Base-by-base conservation (phyloP, 2,888 invertebrate species). In the Ophioninae sp. region DNA sequence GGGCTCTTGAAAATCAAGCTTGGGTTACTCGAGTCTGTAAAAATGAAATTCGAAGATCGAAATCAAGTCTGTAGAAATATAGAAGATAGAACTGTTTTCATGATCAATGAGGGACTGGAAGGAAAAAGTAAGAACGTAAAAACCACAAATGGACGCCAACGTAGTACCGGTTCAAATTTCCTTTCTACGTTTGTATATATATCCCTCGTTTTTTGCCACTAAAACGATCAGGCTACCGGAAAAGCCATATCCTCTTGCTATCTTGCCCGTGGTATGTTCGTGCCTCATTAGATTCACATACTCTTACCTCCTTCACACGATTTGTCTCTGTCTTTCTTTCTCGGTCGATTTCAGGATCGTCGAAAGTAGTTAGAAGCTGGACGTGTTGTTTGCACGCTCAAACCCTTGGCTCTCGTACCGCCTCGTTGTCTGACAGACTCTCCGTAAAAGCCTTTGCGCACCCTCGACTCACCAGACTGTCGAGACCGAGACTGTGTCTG, bases 351-450 rank as follows among this genome's bases (percentile, higher is more conserved):
- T 82, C 76, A 77, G 79, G 77, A 84, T 84, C 81, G 82, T 82
- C 77, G 76, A 84, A 82, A 84, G 82, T 82, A 82, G 86, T 82
- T 85, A 85, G 79, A 81, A 74, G 81, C 81, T 73, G 82, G 82
- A 84, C 85, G 85, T 84, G 84, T 85, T 86, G 85, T 86, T 86
- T 86, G 83, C 82, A 84, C 83, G 83, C 80, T 84, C 81, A 69
- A 59, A 76, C 68, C 77, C 72, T 77, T 56, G 63, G 56, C 84
- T 76, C 68, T 71, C 72, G 41, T 30, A 63, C 75, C 75, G 63
- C 61, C 79, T 63, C 20, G 76, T 76, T 76, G 76, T 76, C 75
- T 79, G 69, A 30, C 72, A 72, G 72, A 61, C 51, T 65, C 74
- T 58, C 69, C 30, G 72, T 64, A 67, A 77, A 73, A 81, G 81